These are phyloP conservation scores for Venturia canescens DNA, from an alignment of 1,140 invertebrate genomes.

Conservation along the genomic window DNA sequence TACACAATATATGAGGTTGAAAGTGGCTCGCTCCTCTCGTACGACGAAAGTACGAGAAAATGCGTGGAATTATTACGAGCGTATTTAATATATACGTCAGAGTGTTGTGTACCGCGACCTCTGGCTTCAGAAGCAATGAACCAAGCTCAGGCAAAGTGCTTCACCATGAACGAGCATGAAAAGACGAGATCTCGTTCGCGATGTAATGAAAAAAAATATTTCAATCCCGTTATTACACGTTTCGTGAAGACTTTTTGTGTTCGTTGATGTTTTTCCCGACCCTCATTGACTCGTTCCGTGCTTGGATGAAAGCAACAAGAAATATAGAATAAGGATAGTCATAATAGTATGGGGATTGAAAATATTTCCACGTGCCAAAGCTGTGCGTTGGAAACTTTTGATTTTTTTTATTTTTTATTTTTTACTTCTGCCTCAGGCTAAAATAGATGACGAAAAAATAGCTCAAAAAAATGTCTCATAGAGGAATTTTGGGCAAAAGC, in stretches of 20 bases:
- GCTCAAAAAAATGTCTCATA: background rate
- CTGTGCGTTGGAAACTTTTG: no score
- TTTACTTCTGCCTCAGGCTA: no score
- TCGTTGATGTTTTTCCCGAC: background rate
- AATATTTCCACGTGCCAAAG: no score
- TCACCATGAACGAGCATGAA: background rate
- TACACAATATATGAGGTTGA: background rate
- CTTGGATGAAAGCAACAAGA: no score
- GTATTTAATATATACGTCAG: constrained; percentile 19
- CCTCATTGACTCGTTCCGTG: no score
- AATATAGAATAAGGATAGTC: no score
- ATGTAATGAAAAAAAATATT: constrained; percentile 29
- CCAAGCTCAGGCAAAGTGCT: background rate
- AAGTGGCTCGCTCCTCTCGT: background rate
- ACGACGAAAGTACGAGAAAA: background rate
- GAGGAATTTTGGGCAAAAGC: background rate
- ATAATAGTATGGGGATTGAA: no score
- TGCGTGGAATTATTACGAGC: constrained; percentile 19
- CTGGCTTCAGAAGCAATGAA: background rate
- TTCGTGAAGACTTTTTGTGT: background rate
- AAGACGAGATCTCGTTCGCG: background rate
- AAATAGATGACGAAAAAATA: background rate
- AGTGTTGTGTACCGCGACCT: background rate
- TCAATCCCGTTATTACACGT: background rate
- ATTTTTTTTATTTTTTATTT: no score